These are phyloP conservation scores for Agrotis segetum DNA, from an alignment of 2,888 invertebrate species.

Conservation along the genomic window DNA sequence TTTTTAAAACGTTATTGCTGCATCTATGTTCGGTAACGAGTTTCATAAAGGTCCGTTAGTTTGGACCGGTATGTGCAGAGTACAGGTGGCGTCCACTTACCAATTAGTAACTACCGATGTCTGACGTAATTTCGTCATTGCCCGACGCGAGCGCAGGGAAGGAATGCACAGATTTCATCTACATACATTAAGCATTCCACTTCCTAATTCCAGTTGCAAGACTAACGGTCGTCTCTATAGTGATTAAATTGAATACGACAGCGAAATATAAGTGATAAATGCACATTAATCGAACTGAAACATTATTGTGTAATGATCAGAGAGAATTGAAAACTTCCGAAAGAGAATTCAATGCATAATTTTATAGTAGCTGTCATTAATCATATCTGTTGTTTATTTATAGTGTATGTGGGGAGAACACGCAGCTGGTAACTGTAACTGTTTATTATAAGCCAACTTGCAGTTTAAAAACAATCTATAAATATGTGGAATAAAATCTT, in stretches of 20 bases:
- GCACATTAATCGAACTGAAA: slow-evolving; percentile 69
- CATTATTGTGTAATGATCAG: slow-evolving; percentile 75
- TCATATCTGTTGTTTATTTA: slow-evolving; percentile 52
- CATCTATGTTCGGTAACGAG: slow-evolving; percentile 81
- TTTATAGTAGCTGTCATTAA: slow-evolving; percentile 61
- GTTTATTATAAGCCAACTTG: background rate
- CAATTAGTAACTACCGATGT: slow-evolving; percentile 84
- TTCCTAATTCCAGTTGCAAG: slow-evolving; percentile 64
- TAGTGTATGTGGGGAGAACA: slow-evolving; percentile 9
- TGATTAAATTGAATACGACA: slow-evolving; percentile 80
- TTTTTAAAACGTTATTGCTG: slow-evolving; percentile 71
- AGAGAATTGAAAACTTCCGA: slow-evolving; percentile 67
- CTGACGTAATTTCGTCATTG: slow-evolving; percentile 82
- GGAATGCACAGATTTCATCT: slow-evolving; percentile 69
- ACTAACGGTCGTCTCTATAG: slow-evolving; percentile 77
- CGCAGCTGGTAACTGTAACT: slow-evolving; percentile 28
- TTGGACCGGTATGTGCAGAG: slow-evolving; percentile 78
- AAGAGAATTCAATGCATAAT: slow-evolving; percentile 70
- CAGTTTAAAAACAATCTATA: background rate
- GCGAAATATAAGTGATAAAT: slow-evolving; percentile 78
- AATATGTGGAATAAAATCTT: background rate
- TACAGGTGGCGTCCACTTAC: slow-evolving; percentile 74
- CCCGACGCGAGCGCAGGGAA: slow-evolving; percentile 47
- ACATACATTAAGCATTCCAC: slow-evolving; percentile 63
- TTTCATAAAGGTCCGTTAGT: slow-evolving; percentile 82